Evolutionary conservation across 1,140 invertebrate species (phyloP).

Genomic region (Sycophaga agraensis): DNA sequence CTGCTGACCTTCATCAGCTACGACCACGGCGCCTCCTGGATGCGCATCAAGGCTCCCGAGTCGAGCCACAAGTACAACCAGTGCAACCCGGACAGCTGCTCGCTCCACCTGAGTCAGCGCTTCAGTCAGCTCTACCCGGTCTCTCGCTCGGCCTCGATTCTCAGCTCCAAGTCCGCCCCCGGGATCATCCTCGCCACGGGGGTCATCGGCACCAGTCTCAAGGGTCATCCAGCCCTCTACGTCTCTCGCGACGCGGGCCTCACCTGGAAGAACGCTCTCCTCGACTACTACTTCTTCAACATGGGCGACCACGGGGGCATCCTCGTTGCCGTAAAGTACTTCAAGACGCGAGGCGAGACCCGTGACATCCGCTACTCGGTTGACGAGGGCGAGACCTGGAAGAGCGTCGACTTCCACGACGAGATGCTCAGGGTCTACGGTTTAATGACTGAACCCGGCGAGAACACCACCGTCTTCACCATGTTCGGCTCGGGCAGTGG

Average conservation of each 20-base stretch:
- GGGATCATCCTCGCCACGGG: constrained; percentile 87
- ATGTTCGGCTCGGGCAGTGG: constrained; percentile 81
- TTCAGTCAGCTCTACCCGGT: constrained; percentile 81
- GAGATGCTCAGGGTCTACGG: constrained; percentile 79
- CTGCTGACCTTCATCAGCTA: constrained; percentile 81
- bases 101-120: constrained; percentile 83
- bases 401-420: constrained; percentile 68
- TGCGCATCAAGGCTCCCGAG: constrained; percentile 67
- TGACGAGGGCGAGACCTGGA: constrained; percentile 84
- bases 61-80: constrained; percentile 67
- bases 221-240: constrained; percentile 79
- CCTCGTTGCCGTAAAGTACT: constrained; percentile 80
- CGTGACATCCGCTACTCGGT: constrained; percentile 79
- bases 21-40: constrained; percentile 85
- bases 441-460: constrained; percentile 87
- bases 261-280: constrained; percentile 79
- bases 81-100: constrained; percentile 70
- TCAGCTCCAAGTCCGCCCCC: constrained; percentile 83
- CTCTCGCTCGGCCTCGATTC: constrained; percentile 75
- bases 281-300: constrained; percentile 84
- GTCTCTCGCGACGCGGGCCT: constrained; percentile 82
- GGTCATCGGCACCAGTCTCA: constrained; percentile 74
- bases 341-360: constrained; percentile 72
- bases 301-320: constrained; percentile 90
- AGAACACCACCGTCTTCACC: constrained; percentile 88